phyloP scores from a whole-genome alignment of 2,113 vertebrate species.

The Xiphophorus maculatus region DNA sequence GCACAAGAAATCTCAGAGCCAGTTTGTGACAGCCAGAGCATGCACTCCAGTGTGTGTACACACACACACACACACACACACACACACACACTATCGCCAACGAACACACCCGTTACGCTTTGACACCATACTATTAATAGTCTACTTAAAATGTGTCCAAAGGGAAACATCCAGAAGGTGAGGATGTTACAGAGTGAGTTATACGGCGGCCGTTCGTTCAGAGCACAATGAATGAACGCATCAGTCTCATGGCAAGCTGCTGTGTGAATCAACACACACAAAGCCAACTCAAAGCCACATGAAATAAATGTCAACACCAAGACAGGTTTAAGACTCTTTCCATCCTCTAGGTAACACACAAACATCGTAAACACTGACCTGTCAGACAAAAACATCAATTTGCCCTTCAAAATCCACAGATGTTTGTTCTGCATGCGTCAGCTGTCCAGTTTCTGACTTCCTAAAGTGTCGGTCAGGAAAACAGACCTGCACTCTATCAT shows the following conservation, averaged over 20 bases:
- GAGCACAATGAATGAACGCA: conserved; percentile 14
- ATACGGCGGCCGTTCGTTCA: neutral
- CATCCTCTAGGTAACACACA: conserved; percentile 19
- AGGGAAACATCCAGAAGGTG: conserved; percentile 51
- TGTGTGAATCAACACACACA: conserved; percentile 18
- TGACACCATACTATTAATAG: conserved; percentile 55
- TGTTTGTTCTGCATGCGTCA: conserved; percentile 22
- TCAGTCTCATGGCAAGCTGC: conserved; percentile 20
- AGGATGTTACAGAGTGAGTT: conserved; percentile 35
- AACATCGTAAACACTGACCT: conserved; percentile 14
- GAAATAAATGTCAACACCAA: conserved; percentile 23
- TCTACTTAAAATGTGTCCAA: conserved; percentile 23
- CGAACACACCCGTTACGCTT: conserved; percentile 44
- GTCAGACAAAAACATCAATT: conserved; percentile 18
- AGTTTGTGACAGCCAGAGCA: conserved; percentile 69
- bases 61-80: too few relatives aligned
- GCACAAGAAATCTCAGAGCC: conserved; percentile 65
- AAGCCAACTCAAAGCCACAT: conserved; percentile 35
- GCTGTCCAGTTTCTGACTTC: conserved; percentile 4
- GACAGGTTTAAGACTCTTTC: conserved; percentile 18
- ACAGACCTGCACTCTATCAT: conserved; percentile 1
- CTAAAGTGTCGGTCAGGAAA: conserved; percentile 2
- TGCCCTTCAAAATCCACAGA: conserved; percentile 24
- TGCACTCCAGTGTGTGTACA: conserved; percentile 17
- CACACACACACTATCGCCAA: conserved; percentile 2